Evolutionary conservation across 1,140 invertebrate species (phyloP), one percentile per base, ranked within the genome.

Genomic region (Lepidurus arcticus): DNA sequence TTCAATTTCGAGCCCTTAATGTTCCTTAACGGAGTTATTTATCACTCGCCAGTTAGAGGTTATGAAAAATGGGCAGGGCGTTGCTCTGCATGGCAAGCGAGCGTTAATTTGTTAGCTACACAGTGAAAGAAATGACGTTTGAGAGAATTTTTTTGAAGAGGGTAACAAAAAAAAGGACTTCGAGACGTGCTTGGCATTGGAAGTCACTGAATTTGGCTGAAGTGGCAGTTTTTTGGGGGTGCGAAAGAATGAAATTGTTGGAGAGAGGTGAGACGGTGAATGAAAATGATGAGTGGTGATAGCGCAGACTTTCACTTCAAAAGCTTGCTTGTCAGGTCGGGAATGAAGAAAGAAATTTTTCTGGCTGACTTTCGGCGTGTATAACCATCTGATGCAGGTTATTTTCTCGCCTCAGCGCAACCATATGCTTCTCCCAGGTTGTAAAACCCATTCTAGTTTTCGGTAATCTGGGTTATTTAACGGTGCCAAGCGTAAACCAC

Each of bases 101-200:
- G 21, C 5, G 16, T 7, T 65, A 21, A n/a, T 16, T 21, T 21
- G 21, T 65, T 65, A 11, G 53, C 53, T 13, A 65, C 16, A 65
- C 16, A 65, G 53, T n/a, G 16, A 65, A 65, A 65, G 53, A 65
- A 65, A 65, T 65, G 21, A 65, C 53, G 53, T 65, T 65, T 65
- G 53, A 65, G 53, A 21, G 53, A n/a, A 21, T 21, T 9, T 65
- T 65, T 65, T 34, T 34, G 34, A 34, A 34, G 34, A 34, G 34
- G 34, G 34, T 34, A 4, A 34, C 34, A 34, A 65, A 16, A 16
- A 65, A 16, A 4, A 13, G 53, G 53, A n/a, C 16, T 7, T 4
- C 3, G 16, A 21, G 53, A 65, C 53, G 53, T 65, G 53, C 53
- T 65, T 65, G 53, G 53, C 53, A 21, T 65, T 7, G 53, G 53